Evolutionary conservation across 2,797 vertebrate genomes (phyloP), one percentile per base, ranked within the genome.

Genomic region (Sylvilagus floridanus): DNA sequence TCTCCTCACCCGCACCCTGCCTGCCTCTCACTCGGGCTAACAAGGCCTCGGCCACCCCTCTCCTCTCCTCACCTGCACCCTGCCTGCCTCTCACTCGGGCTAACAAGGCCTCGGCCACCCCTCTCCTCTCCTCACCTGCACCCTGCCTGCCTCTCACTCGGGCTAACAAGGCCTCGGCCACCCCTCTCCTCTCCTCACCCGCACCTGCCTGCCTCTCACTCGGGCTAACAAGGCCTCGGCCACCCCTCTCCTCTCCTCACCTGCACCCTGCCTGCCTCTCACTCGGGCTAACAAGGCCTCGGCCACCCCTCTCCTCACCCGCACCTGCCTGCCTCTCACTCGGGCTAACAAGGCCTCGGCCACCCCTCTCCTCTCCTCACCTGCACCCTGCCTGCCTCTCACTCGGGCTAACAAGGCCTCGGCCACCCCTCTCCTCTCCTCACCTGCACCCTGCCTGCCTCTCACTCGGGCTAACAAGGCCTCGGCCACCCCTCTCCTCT

Each of bases 171-270:
- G 28, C 17, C 66, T 42, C 50, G 2, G 1, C 1, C 37, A 13
- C 26, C 11, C 30, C n/a, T 24, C 75, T 2, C 52, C 69, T 42
- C 42, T 2, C 52, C 69, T 42, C 42, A 42, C 42, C 62, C n/a
- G 17, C 13, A 1, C 62, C 24, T 13, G 50, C 57, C 32, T 68
- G 47, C 65, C 42, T 73, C 32, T 12, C 12, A 0, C 68, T 11
- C 7, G 0, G 47, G 21, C 68, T 7, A 5, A 28, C 21, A 5
- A 0, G 0, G 28, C 17, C 66, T 54, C 50, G 2, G 2, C 1
- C 37, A 13, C 26, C 11, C 32, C n/a, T 24, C 75, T 2, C 52
- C 69, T 42, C 42, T n/a, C n/a, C n/a, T n/a, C n/a, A n/a, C n/a
- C n/a, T n/a, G 35, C 3, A 13, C 30, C 50, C 5, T 28, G 72